These are phyloP conservation scores for Pardalotus punctatus DNA, from an alignment of 2,113 vertebrate genomes.

Conservation along the genomic window DNA sequence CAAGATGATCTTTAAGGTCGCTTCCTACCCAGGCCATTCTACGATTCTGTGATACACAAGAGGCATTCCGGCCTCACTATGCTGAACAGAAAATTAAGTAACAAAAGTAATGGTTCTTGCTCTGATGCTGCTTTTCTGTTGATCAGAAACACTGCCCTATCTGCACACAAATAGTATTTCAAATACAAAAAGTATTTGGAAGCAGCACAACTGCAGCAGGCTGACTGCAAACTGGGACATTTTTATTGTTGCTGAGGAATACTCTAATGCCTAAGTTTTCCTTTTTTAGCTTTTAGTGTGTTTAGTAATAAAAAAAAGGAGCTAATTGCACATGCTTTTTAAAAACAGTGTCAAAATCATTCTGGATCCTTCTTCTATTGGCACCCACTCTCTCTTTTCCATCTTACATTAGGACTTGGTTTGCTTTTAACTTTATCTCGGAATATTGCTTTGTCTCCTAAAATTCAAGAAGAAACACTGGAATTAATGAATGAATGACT, in stretches of 20 bases:
- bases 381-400: conserved; percentile 54
- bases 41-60: neutral
- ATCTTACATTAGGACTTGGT: conserved; percentile 45
- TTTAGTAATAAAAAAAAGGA: neutral
- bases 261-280: neutral
- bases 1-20: neutral
- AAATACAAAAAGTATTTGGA: neutral
- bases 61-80: neutral
- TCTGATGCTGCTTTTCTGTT: neutral
- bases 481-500: neutral
- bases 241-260: neutral
- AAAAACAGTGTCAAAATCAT: conserved; percentile 64
- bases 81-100: neutral
- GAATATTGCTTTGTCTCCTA: conserved; percentile 58
- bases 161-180: neutral
- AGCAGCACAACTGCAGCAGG: neutral
- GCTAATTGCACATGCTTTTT: conserved; percentile 35
- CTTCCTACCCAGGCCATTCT: neutral
- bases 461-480: neutral
- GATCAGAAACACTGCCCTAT: neutral
- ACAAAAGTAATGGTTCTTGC: neutral
- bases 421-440: conserved; percentile 62
- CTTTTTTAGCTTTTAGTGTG: neutral
- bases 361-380: conserved; percentile 49
- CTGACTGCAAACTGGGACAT: neutral